Evolutionary conservation across 1,140 invertebrate genomes (phyloP).

Genomic region (Coptotermes formosanus): DNA sequence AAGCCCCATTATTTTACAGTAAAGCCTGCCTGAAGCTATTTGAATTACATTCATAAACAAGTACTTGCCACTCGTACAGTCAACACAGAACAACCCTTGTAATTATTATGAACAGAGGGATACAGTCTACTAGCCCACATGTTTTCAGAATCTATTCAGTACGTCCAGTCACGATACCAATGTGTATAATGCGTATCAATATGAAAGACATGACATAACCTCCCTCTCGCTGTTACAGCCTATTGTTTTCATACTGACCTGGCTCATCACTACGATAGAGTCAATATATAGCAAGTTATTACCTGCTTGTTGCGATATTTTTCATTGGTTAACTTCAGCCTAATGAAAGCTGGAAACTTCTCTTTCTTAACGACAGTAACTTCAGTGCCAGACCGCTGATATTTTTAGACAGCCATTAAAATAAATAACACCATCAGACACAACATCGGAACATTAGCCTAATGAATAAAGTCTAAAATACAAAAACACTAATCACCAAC

Average conservation of each 20-base stretch:
- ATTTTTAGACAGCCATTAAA: too few species aligned
- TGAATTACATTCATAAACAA: slow-evolving; percentile 20
- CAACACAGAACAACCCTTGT: background rate
- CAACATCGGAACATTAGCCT: too few species aligned
- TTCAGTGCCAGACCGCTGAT: too few species aligned
- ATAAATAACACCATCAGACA: too few species aligned
- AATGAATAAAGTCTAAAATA: too few species aligned
- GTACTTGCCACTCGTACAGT: background rate
- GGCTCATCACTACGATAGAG: background rate
- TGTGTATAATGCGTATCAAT: background rate
- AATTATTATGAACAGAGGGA: background rate
- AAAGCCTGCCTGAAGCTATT: background rate
- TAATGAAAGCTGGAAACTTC: too few species aligned
- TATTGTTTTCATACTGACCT: background rate
- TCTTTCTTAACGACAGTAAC: too few species aligned
- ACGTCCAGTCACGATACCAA: background rate
- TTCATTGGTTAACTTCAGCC: too few species aligned
- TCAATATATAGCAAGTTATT: background rate
- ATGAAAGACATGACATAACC: background rate
- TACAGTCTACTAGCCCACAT: background rate
- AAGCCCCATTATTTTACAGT: background rate
- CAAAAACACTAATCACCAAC: too few species aligned
- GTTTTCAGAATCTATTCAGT: slow-evolving; percentile 9
- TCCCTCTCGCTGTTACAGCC: background rate
- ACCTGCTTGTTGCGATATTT: background rate